These are phyloP conservation scores for Orthochromis indermauri DNA, from an alignment of 2,113 vertebrate genomes.

Conservation along the genomic window DNA sequence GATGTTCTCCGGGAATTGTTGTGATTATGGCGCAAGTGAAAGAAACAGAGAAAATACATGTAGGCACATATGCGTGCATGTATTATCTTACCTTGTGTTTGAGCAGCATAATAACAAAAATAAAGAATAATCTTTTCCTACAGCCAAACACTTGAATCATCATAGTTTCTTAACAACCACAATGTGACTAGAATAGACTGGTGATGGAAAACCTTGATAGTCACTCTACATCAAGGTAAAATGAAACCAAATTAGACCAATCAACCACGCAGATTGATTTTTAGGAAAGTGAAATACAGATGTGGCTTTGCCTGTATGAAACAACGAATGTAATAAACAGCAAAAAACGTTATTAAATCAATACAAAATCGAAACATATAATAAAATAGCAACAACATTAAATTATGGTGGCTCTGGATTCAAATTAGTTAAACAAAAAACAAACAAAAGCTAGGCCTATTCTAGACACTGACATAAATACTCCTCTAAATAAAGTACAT, in stretches of 20 bases:
- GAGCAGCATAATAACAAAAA: neutral
- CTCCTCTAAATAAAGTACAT: neutral
- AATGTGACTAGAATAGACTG: neutral
- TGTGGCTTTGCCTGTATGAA: neutral
- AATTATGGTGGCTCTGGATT: neutral
- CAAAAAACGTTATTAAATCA: neutral
- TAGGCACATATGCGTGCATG: neutral
- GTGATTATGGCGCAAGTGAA: conserved; percentile 36
- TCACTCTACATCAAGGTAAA: neutral
- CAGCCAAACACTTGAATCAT: neutral
- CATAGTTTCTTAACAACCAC: neutral
- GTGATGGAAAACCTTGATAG: neutral
- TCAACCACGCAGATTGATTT: neutral
- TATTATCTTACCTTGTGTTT: neutral
- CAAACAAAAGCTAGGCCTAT: neutral
- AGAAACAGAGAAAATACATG: neutral
- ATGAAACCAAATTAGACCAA: neutral
- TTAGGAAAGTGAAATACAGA: neutral
- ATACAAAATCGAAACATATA: neutral
- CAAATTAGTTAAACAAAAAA: neutral
- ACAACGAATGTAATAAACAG: fast-evolving
- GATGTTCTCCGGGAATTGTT: conserved; percentile 62
- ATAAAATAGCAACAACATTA: neutral
- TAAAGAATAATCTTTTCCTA: neutral
- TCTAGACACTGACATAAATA: neutral